These are phyloP conservation scores for Drosophila mercatorum DNA, from an alignment of 2,888 invertebrate species.

Conservation along the genomic window DNA sequence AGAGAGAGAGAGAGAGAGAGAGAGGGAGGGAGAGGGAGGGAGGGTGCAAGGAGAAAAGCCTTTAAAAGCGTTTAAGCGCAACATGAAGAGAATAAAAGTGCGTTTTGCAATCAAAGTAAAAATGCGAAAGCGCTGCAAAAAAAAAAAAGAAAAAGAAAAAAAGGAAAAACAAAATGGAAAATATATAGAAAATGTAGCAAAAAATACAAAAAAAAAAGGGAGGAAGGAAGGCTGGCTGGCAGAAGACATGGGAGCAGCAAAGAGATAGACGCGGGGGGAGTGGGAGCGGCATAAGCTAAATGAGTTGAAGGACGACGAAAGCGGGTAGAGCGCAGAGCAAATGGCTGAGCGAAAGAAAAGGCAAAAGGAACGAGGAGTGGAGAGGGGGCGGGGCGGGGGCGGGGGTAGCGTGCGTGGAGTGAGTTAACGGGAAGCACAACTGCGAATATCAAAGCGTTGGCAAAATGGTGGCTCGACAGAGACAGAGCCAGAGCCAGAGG, in stretches of 20 bases:
- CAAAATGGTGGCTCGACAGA: slow-evolving; percentile 63
- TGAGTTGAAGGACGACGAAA: slow-evolving; percentile 71
- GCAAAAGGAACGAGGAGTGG: neutral
- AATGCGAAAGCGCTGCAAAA: slow-evolving; percentile 48
- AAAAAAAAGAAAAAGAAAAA: slow-evolving; percentile 18
- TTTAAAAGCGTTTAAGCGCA: slow-evolving; percentile 73
- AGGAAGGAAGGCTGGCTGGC: slow-evolving; percentile 19
- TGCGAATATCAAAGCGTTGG: slow-evolving; percentile 73
- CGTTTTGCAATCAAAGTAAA: slow-evolving; percentile 76
- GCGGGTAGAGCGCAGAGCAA: slow-evolving; percentile 16
- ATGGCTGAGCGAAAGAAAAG: slow-evolving; percentile 9
- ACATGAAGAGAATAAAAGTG: slow-evolving; percentile 70
- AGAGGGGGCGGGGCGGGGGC: neutral
- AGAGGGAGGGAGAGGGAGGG: neutral
- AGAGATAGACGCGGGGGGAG: neutral
- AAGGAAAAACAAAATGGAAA: slow-evolving; percentile 15
- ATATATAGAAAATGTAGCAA: slow-evolving; percentile 21
- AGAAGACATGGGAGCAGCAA: slow-evolving; percentile 6
- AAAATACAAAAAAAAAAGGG: slow-evolving; percentile 14
- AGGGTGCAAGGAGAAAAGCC: slow-evolving; percentile 14
- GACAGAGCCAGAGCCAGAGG: neutral
- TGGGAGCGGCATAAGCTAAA: slow-evolving; percentile 60
- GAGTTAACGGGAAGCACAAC: slow-evolving; percentile 15
- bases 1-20: neutral
- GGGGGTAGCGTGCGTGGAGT: neutral